These are phyloP conservation scores for Ictidomys tridecemlineatus DNA, from an alignment of 2,113 vertebrate species.

Conservation along the genomic window DNA sequence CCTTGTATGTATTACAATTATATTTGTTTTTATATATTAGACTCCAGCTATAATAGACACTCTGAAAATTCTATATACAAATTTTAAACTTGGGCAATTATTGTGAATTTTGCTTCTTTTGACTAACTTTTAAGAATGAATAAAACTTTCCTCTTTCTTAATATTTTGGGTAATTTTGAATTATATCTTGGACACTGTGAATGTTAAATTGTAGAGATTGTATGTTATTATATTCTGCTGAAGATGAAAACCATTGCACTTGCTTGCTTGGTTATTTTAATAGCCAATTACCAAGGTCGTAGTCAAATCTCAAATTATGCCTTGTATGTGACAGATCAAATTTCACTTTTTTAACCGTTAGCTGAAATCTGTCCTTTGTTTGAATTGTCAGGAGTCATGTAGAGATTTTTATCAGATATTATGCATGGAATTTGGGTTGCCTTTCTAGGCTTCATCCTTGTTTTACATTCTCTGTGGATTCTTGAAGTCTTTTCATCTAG, in stretches of 20 bases:
- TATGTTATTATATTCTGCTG: background rate
- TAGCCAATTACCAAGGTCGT: background rate
- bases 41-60: background rate
- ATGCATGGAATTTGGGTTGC: background rate
- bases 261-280: background rate
- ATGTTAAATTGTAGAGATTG: background rate
- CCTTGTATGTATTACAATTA: background rate
- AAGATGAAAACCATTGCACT: background rate
- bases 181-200: background rate
- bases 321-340: background rate
- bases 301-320: background rate
- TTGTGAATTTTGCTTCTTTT: background rate
- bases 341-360: background rate
- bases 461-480: background rate
- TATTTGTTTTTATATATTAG: background rate
- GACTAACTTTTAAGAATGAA: background rate
- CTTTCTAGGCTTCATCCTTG: background rate
- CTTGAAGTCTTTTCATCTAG: background rate
- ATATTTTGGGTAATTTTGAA: background rate
- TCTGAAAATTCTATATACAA: background rate
- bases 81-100: background rate
- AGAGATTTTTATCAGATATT: background rate
- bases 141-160: background rate
- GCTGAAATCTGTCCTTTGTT: background rate
- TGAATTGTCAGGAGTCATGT: background rate